phyloP scores from a whole-genome alignment of 2,797 vertebrate species.

The Pseudocheirus occidentalis region DNA sequence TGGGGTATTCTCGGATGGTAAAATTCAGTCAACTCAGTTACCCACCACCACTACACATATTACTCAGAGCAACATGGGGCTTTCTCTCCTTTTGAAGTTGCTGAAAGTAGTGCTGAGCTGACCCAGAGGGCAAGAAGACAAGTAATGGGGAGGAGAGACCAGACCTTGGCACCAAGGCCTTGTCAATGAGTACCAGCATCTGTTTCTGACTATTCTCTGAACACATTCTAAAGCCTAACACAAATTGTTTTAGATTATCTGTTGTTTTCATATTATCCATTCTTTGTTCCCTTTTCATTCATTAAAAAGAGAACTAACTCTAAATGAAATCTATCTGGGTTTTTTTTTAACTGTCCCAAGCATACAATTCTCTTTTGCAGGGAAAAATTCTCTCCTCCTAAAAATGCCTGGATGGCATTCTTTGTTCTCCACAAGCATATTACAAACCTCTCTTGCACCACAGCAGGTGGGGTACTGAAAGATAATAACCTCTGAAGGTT shows the following conservation, averaged over 20 bases:
- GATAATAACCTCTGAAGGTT: not conserved
- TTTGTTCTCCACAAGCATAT: not conserved
- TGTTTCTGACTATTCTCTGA: not conserved
- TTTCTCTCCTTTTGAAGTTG: not conserved
- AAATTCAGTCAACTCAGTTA: not conserved
- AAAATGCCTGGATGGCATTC: not conserved
- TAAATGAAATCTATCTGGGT: not conserved
- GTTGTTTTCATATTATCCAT: conserved; percentile 6
- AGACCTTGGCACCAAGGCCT: not conserved
- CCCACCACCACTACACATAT: not conserved
- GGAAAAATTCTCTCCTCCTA: not conserved
- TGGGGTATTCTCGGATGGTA: conserved; percentile 10
- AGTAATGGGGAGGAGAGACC: not conserved
- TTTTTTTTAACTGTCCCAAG: not conserved
- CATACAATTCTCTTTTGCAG: not conserved
- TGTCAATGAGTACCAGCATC: not conserved
- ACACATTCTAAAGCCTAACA: conserved; percentile 25
- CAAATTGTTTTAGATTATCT: not conserved
- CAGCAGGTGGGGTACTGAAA: not conserved
- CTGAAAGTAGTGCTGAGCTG: not conserved
- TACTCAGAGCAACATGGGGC: not conserved
- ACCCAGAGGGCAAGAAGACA: not conserved
- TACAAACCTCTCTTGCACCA: not conserved
- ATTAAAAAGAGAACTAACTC: not conserved
- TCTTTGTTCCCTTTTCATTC: conserved; percentile 35